A percentile compares a stretch with the other conserved stretches of the same genome.
phyloP scores from a whole-genome alignment of 92 coral and sea anemone species.

The Metridium senile region DNA sequence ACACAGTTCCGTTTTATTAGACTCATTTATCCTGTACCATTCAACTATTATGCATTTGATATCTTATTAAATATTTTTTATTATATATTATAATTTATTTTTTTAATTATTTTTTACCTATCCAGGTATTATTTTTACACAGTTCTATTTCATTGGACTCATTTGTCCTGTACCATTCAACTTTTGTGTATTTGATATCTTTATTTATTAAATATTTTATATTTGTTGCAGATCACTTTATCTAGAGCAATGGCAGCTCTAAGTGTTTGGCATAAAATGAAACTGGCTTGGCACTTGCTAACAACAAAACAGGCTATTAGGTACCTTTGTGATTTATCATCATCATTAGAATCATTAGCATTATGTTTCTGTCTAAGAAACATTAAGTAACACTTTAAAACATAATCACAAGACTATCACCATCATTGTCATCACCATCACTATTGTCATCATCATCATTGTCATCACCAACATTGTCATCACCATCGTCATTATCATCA shows the following conservation, averaged over 20 bases:
- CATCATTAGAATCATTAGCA: neutral
- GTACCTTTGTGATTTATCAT: conserved; percentile 42
- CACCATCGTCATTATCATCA: neutral
- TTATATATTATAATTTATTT: too few species aligned
- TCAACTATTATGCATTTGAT: too few species aligned
- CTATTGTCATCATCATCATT: neutral
- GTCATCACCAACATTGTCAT: neutral
- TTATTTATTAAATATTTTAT: too few species aligned
- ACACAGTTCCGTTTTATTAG: too few species aligned
- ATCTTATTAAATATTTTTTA: too few species aligned
- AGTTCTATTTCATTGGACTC: too few species aligned
- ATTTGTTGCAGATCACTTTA: conserved; percentile 89
- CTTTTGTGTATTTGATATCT: too few species aligned
- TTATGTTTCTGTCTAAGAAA: neutral
- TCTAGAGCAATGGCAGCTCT: conserved; percentile 97
- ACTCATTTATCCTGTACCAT: too few species aligned
- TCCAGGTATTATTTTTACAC: too few species aligned
- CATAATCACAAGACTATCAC: neutral
- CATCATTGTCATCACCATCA: neutral
- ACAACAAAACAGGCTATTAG: conserved; percentile 91
- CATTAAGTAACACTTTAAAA: neutral
- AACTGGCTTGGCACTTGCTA: conserved; percentile 88
- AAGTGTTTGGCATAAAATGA: conserved; percentile 91
- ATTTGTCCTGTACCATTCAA: too few species aligned
- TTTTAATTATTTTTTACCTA: too few species aligned